Evolutionary conservation across 2,113 vertebrate species (phyloP), one percentile per base, ranked within the genome.

Genomic region (Corvus hawaiiensis): DNA sequence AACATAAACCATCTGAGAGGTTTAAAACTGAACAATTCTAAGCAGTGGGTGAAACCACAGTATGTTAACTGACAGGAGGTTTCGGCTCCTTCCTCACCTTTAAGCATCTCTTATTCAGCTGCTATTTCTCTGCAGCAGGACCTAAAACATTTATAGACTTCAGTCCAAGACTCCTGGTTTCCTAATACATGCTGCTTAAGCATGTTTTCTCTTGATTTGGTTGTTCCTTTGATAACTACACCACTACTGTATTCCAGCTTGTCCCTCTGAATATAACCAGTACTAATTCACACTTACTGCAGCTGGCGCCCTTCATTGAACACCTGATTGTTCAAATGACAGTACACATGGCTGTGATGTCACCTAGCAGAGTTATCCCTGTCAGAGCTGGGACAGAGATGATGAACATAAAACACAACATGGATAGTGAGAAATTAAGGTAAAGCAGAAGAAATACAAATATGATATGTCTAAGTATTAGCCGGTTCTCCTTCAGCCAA

Each of bases 41-140:
- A 91, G 88, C 83, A 89, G 62, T 58, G 79, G 64, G 68, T 86
- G 26, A 95, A 93, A 91, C 92, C 80, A 81, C 85, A 78, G 79
- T 22, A 49, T 39, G 71, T 83, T 80, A 94, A 72, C 69, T 84
- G 79, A 90, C 76, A 63, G 73, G 69, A 95, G 48, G 43, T 84
- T 89, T 94, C 90, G 93, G 66, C 91, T 93, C 41, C 74, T 91
- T 59, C 56, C 73, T 89, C 46, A 49, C 63, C 61, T 76, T 85
- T 49, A 66, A 46, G 73, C 49, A 84, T 92, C 30, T 76, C 68
- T 90, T 86, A 69, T 78, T 94, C 88, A 94, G 88, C 51, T 93
- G 76, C 68, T 74, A 35, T 59, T 74, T 78, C 64, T 87, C 74
- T 79, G 83, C 55, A 89, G 43, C 41, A 86, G 73, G 19, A 4